Percentiles rank a stretch among this genome's conserved stretches.
These are phyloP conservation scores for Ernsta delagoae DNA, from an alignment of 2,888 invertebrate species.

Conservation along the genomic window DNA sequence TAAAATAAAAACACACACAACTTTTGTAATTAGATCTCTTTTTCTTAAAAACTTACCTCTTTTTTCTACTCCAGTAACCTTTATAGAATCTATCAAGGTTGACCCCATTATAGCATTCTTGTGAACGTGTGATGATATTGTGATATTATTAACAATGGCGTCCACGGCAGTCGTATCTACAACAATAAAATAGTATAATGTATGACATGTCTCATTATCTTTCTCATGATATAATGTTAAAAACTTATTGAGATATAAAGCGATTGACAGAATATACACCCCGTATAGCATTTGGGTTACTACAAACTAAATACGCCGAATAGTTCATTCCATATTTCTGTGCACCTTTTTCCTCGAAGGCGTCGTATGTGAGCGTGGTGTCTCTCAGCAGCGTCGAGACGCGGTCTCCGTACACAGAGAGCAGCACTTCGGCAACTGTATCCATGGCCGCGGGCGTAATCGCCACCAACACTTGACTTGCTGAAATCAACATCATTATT, in stretches of 20 bases:
- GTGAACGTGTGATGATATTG: not conserved
- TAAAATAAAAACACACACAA: not conserved
- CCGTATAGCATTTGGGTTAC: no score
- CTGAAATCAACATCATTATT: not conserved
- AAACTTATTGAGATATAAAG: no score
- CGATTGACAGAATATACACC: no score
- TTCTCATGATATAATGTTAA: no score
- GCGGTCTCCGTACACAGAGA: conserved; percentile 49
- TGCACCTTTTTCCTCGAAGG: conserved; percentile 78
- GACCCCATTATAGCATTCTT: not conserved
- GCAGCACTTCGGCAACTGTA: conserved; percentile 77
- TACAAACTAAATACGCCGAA: no score
- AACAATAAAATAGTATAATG: no score
- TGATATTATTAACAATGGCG: not conserved
- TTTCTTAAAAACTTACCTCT: conserved; percentile 1
- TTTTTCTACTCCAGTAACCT: conserved; percentile 14
- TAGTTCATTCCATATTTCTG: not conserved
- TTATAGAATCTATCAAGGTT: conserved; percentile 1
- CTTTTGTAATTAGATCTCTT: no score
- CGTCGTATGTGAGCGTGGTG: conserved; percentile 75
- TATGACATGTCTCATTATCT: no score
- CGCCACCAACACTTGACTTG: conserved; percentile 85
- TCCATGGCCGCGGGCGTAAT: conserved; percentile 87
- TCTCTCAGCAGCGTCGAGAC: conserved; percentile 55
- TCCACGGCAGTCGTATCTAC: conserved; percentile 13